Evolutionary conservation across 2,888 invertebrate species (phyloP).

Genomic region (Drosophila leonis): DNA sequence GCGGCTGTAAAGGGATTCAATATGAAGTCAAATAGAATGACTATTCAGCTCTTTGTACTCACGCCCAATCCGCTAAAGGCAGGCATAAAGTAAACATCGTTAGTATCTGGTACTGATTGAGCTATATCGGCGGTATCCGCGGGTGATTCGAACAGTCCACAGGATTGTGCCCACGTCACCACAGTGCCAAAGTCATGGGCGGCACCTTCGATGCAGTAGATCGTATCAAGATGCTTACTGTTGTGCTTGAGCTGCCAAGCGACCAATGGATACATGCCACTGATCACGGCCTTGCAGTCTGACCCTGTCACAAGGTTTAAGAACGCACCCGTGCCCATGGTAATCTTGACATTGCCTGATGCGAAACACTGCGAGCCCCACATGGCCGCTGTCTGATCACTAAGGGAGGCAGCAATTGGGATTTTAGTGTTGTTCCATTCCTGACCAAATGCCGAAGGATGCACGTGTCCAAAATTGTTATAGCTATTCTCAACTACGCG

Average conservation of each 20-base stretch:
- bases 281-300: conserved; percentile 91
- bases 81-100: conserved; percentile 94
- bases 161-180: conserved; percentile 92
- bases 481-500: conserved; percentile 92
- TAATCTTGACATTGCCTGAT: conserved; percentile 93
- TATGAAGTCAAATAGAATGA: background rate
- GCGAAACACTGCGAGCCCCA: conserved; percentile 94
- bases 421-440: conserved; percentile 86
- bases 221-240: conserved; percentile 83
- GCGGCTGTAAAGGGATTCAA: conserved; percentile 88
- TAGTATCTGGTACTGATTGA: conserved; percentile 88
- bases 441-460: conserved; percentile 90
- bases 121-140: conserved; percentile 90
- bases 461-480: conserved; percentile 89
- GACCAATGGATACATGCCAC: conserved; percentile 95
- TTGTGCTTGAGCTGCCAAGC: conserved; percentile 89
- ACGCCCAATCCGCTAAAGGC: conserved; percentile 96
- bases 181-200: conserved; percentile 95
- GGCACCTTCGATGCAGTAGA: conserved; percentile 93
- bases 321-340: conserved; percentile 97
- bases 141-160: conserved; percentile 89
- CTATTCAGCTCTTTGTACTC: conserved; percentile 61
- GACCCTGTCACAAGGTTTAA: conserved; percentile 93
- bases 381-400: conserved; percentile 94
- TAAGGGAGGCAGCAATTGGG: conserved; percentile 88